These are phyloP conservation scores for Tolmerus cingulatus DNA, from an alignment of 2,888 invertebrate species.

Conservation along the genomic window DNA sequence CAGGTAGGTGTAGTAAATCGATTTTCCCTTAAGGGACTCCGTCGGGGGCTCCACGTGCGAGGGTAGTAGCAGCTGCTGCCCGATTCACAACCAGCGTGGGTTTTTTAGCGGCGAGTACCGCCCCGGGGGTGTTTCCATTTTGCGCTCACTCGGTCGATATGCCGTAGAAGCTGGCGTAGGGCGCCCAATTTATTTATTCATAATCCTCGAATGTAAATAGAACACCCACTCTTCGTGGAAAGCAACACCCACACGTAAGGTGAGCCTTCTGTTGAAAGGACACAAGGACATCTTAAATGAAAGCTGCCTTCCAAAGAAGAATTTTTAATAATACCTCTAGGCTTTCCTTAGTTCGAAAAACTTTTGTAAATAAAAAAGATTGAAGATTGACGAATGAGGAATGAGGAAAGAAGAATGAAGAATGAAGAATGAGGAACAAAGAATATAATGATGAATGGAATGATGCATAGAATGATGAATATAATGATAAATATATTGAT, in stretches of 20 bases:
- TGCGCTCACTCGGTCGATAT: neutral
- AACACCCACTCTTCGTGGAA: neutral
- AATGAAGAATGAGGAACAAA: too few relatives aligned
- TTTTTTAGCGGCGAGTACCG: neutral
- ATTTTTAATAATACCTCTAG: neutral
- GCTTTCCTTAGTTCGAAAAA: neutral
- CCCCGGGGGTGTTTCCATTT: neutral
- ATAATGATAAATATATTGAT: too few relatives aligned
- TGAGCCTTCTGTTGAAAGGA: neutral
- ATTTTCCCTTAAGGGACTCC: conserved; percentile 8
- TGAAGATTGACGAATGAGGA: too few relatives aligned
- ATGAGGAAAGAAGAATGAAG: too few relatives aligned
- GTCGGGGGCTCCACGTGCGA: neutral
- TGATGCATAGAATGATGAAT: too few relatives aligned
- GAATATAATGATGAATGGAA: too few relatives aligned
- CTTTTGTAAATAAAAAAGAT: neutral
- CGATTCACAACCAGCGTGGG: neutral
- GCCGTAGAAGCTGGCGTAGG: neutral
- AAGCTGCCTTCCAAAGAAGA: neutral
- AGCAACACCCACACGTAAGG: neutral
- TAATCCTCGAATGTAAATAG: neutral
- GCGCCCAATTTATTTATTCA: neutral
- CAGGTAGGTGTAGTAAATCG: conserved; percentile 47
- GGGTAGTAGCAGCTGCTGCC: neutral
- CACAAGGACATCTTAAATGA: neutral